phyloP scores from a whole-genome alignment of 92 coral and sea anemone genomes.

The Paramuricea clavata region DNA sequence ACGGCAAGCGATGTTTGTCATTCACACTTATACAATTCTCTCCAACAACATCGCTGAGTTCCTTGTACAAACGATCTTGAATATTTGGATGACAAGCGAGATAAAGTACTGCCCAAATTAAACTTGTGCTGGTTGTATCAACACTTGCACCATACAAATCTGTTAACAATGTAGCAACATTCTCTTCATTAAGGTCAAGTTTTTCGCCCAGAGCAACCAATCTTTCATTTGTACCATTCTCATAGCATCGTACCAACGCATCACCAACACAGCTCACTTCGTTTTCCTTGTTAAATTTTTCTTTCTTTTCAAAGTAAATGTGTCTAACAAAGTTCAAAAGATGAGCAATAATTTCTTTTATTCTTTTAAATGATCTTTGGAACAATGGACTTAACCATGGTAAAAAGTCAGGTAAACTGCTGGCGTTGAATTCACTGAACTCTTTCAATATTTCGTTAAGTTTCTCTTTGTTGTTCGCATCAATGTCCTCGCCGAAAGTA shows the following conservation, averaged over 20 bases:
- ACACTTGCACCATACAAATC: slow-evolving; percentile 96
- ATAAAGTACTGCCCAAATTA: slow-evolving; percentile 87
- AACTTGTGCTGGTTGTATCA: slow-evolving; percentile 82
- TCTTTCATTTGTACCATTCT: slow-evolving; percentile 49
- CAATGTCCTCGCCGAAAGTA: slow-evolving; percentile 78
- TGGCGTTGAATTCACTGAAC: slow-evolving; percentile 85
- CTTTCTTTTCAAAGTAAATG: slow-evolving; percentile 68
- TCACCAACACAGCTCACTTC: slow-evolving; percentile 69
- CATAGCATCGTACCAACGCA: slow-evolving; percentile 63
- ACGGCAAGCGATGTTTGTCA: slow-evolving; percentile 85
- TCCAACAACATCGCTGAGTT: slow-evolving; percentile 77
- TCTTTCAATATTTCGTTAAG: slow-evolving; percentile 82
- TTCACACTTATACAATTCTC: slow-evolving; percentile 70
- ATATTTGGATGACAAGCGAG: slow-evolving; percentile 82
- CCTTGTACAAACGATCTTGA: slow-evolving; percentile 78
- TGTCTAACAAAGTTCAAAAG: slow-evolving; percentile 78
- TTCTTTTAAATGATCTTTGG: slow-evolving; percentile 78
- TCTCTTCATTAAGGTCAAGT: slow-evolving; percentile 79
- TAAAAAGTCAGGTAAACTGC: slow-evolving; percentile 82
- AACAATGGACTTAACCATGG: slow-evolving; percentile 92
- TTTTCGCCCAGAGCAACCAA: slow-evolving; percentile 65
- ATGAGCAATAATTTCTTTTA: slow-evolving; percentile 80
- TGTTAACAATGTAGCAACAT: slow-evolving; percentile 81
- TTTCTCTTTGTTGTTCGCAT: slow-evolving; percentile 76
- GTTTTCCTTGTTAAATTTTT: slow-evolving; percentile 28